These are phyloP conservation scores for Mixornis gularis DNA, from an alignment of 2,113 vertebrate genomes.

Conservation along the genomic window DNA sequence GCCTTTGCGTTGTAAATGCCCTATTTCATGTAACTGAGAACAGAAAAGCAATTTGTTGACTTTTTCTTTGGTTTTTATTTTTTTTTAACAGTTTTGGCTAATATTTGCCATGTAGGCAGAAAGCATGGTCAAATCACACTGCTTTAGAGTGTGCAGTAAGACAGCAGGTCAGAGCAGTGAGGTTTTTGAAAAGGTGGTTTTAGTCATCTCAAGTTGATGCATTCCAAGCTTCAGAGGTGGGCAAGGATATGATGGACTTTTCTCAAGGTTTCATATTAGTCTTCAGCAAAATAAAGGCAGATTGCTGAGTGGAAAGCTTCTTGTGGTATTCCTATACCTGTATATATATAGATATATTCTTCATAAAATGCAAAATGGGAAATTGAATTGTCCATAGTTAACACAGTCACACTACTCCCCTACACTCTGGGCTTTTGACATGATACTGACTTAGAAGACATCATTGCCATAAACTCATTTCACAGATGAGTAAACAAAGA, in stretches of 20 bases:
- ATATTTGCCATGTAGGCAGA: background rate
- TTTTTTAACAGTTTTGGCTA: background rate
- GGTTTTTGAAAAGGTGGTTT: background rate
- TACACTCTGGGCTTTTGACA: background rate
- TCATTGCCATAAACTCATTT: slow-evolving; percentile 4
- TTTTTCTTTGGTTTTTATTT: background rate
- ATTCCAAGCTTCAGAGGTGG: background rate
- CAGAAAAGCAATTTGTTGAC: background rate
- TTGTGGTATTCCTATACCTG: background rate
- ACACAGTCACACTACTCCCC: background rate
- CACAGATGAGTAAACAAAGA: slow-evolving; percentile 39
- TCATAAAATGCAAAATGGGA: background rate
- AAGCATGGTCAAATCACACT: background rate
- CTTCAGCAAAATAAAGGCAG: background rate
- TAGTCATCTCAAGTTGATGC: fast-evolving
- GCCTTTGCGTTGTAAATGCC: background rate
- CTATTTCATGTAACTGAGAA: background rate
- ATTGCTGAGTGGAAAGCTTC: background rate
- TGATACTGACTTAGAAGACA: slow-evolving; percentile 28
- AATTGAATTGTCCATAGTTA: background rate
- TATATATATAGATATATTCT: background rate
- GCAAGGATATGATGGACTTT: background rate
- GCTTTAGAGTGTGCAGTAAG: background rate
- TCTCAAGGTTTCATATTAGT: background rate
- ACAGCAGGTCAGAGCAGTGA: background rate